These are phyloP conservation scores for Coregonus suidteri DNA, from an alignment of 2,797 vertebrate species.

Conservation along the genomic window DNA sequence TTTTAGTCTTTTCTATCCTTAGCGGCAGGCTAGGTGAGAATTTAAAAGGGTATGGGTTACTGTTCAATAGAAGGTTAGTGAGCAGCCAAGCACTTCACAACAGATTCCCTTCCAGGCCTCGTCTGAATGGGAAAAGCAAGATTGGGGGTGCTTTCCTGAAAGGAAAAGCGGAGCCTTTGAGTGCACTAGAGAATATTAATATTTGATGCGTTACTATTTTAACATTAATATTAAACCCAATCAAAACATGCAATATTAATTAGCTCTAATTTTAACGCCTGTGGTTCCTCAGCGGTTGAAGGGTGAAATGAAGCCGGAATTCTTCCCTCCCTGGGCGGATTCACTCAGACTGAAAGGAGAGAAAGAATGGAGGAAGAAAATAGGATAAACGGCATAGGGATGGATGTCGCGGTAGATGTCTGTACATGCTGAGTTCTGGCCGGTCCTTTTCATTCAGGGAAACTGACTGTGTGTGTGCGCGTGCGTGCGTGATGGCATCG, in stretches of 20 bases:
- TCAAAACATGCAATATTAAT: constrained; percentile 76
- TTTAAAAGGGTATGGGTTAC: constrained; percentile 31
- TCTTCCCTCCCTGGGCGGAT: constrained; percentile 20
- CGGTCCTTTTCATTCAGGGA: no score
- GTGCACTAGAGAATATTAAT: constrained; percentile 38
- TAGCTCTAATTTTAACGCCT: constrained; percentile 71
- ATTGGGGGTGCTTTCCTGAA: background rate
- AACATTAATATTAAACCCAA: constrained; percentile 76
- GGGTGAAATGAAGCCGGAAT: constrained; percentile 56
- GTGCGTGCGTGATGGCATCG: background rate
- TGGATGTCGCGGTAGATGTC: background rate
- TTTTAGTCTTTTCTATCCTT: no score
- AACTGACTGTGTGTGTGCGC: no score
- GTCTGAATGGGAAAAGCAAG: constrained; percentile 16
- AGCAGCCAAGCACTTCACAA: constrained; percentile 28
- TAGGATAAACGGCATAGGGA: background rate
- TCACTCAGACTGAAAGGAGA: constrained; percentile 22
- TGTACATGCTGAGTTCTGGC: no score
- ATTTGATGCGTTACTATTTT: constrained; percentile 77
- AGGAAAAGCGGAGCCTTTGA: constrained; percentile 33
- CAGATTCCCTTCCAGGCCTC: constrained; percentile 34
- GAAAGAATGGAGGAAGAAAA: constrained; percentile 4
- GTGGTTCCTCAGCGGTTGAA: constrained; percentile 49
- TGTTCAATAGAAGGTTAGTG: constrained; percentile 41
- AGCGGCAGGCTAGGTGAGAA: constrained; percentile 8